These are phyloP conservation scores for Zalophus californianus DNA, from an alignment of 2,797 vertebrate species.

Conservation along the genomic window DNA sequence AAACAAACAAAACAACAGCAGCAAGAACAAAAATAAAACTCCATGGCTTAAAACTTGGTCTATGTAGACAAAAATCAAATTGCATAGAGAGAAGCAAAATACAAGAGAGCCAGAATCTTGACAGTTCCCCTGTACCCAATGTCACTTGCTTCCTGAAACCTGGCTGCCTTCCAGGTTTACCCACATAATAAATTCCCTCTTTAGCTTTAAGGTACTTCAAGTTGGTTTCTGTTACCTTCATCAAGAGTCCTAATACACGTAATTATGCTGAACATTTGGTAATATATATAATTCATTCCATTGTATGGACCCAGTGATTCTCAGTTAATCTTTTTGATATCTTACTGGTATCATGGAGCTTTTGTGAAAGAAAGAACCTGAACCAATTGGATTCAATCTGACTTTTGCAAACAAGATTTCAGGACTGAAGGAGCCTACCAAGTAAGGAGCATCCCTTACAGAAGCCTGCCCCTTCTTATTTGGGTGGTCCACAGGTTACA, in stretches of 20 bases:
- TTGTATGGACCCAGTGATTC: not conserved
- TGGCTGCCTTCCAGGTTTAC: not conserved
- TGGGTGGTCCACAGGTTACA: not conserved
- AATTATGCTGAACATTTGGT: not conserved
- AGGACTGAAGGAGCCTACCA: not conserved
- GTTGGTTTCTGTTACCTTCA: slow-evolving; percentile 40
- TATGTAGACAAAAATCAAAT: not conserved
- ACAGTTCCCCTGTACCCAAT: not conserved
- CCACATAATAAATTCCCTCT: not conserved
- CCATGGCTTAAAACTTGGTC: not conserved
- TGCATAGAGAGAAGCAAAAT: not conserved
- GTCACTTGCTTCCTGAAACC: slow-evolving; percentile 14
- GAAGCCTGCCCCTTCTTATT: not conserved
- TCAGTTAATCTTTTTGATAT: slow-evolving; percentile 1
- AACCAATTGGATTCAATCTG: not conserved
- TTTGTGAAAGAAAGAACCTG: slow-evolving; percentile 3
- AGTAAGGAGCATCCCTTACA: not conserved
- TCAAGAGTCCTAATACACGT: not conserved
- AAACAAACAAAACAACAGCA: slow-evolving; percentile 35
- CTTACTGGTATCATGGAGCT: not conserved
- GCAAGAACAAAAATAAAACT: not conserved
- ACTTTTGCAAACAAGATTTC: slow-evolving; percentile 49
- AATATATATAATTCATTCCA: not conserved
- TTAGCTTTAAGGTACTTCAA: slow-evolving; percentile 6
- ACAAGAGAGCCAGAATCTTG: not conserved